A percentile compares a stretch with the other conserved stretches of the same genome.
Evolutionary conservation across 2,888 invertebrate species (phyloP).

Genomic region (Xanthia icteritia): DNA sequence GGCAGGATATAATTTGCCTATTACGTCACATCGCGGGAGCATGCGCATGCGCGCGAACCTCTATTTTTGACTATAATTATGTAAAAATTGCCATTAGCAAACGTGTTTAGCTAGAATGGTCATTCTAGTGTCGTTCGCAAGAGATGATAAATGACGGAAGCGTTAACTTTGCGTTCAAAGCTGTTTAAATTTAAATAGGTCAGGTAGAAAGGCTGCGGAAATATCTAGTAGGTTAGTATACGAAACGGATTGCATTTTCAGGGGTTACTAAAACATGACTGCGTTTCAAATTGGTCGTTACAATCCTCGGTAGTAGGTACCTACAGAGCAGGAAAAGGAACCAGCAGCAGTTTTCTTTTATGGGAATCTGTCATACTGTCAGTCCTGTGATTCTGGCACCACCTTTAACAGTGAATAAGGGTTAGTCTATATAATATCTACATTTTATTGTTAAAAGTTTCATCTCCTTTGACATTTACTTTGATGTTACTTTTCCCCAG

Average conservation of each 20-base stretch:
- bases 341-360: background rate
- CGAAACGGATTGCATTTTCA: background rate
- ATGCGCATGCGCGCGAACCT: too few species aligned
- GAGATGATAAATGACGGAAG: too few species aligned
- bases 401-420: background rate
- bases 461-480: background rate
- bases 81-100: too few species aligned
- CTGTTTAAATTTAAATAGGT: background rate
- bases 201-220: background rate
- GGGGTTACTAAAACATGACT: background rate
- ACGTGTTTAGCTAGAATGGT: too few species aligned
- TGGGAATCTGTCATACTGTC: background rate
- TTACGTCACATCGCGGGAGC: too few species aligned
- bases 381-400: background rate
- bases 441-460: background rate
- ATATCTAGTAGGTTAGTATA: background rate
- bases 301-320: background rate
- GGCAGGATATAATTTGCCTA: too few species aligned
- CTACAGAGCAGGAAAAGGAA: background rate
- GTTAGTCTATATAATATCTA: background rate
- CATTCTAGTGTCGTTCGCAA: too few species aligned
- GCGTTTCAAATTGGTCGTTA: background rate
- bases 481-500: background rate
- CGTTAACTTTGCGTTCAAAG: background rate
- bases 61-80: too few species aligned